Base-by-base conservation (phyloP, 1,140 invertebrate species). In the Triops longicaudatus region DNA sequence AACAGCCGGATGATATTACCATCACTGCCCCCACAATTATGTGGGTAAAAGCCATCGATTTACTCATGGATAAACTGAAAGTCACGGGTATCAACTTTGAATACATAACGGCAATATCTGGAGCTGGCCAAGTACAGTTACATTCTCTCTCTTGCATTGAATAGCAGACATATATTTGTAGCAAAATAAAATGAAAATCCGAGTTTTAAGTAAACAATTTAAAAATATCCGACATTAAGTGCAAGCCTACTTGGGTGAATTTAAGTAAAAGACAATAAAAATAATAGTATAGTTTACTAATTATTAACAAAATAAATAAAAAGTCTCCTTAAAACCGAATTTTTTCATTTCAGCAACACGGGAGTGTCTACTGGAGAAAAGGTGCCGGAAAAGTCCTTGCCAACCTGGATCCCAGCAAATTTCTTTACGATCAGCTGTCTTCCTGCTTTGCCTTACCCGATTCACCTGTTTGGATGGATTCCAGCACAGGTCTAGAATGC, bases 31-130 rank as follows among this genome's bases (percentile, higher is more conserved):
- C 95, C 0, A 90, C 93, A 0, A 84, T 94, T 2, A 94, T 98
- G 91, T 98, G 96, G 96, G 90, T 98, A 0, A 96, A 98, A 85
- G 95, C 96, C 0, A 82, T 98, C 27, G 97, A 98, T 82, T 89
- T 98, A 83, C 86, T 98, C 0, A 85, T 99, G 82, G 93, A 97
- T 81, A 89, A 90, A 80, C 85, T 98, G 17, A 88, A 92, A 72
- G 87, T 93, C 10, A 88, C 88, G 75, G 93, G 92, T 26, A 90
- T 93, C 12, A 92, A 96, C 83, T 94, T 98, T 81, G 88, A 88
- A 31, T 89, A 89, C 80, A 90, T 98, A 26, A 87, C 86, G 1
- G 92, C 92, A n/a, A 84, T 98, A 77, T 95, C 93, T 28, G 96
- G 96, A 6, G 90, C 91, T 77, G 96, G 90, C 1, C 96, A 98